Evolutionary conservation across 2,797 vertebrate species (phyloP).

Genomic region (Sebastes itinus): DNA sequence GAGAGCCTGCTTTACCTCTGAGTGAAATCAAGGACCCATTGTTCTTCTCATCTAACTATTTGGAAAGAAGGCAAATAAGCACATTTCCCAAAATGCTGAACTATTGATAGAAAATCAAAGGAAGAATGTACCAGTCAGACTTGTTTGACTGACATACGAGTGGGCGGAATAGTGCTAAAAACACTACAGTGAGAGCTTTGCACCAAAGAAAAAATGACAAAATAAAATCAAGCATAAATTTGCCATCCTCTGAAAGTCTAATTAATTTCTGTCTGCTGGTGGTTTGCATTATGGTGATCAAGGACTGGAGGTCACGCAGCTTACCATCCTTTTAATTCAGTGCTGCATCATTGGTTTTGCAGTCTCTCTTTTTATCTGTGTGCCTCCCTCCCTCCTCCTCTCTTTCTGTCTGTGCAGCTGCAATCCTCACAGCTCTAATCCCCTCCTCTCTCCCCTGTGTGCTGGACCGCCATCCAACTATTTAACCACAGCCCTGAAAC

Average conservation of each 20-base stretch:
- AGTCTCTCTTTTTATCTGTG: conserved; percentile 32
- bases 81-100: neutral
- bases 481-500: conserved; percentile 91
- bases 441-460: conserved; percentile 80
- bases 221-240: conserved; percentile 20
- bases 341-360: conserved; percentile 34
- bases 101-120: neutral
- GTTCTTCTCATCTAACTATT: neutral
- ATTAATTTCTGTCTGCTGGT: conserved; percentile 36
- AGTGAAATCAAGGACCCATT: neutral
- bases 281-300: conserved; percentile 46
- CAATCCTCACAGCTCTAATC: conserved; percentile 80
- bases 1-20: neutral
- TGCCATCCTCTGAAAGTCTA: conserved; percentile 2
- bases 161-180: neutral
- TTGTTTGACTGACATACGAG: neutral
- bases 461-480: conserved; percentile 89
- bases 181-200: neutral
- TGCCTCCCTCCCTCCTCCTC: conserved; percentile 32
- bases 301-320: conserved; percentile 46
- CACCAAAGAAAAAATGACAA: conserved; percentile 6
- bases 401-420: conserved; percentile 85
- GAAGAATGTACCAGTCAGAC: neutral
- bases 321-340: conserved; percentile 50
- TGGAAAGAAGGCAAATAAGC: neutral